These are phyloP conservation scores for Stramonita haemastoma DNA, from an alignment of 2,888 invertebrate species.

Conservation along the genomic window DNA sequence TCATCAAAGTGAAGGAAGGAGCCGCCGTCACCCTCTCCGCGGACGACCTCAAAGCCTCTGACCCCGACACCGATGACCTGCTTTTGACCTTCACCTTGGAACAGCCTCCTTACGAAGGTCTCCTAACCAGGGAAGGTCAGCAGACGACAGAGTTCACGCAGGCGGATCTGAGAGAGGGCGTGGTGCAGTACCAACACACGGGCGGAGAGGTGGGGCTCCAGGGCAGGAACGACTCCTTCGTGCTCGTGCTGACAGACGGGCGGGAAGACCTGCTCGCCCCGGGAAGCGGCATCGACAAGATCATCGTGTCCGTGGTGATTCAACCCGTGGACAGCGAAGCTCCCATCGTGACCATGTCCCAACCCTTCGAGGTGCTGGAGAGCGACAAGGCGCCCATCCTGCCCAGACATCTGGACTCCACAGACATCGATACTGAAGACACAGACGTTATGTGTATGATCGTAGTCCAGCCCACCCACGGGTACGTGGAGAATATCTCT, in stretches of 20 bases:
- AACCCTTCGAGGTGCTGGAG: conserved; percentile 69
- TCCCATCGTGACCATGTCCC: conserved; percentile 67
- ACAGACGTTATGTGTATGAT: conserved; percentile 73
- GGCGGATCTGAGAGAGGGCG: conserved; percentile 64
- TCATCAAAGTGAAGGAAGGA: conserved; percentile 68
- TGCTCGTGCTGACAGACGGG: conserved; percentile 68
- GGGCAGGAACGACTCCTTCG: conserved; percentile 67
- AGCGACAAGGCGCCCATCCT: conserved; percentile 68
- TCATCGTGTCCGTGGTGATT: conserved; percentile 69
- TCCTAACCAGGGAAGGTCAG: conserved; percentile 60
- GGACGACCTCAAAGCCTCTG: conserved; percentile 65
- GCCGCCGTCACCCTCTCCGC: conserved; percentile 60
- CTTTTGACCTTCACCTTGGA: conserved; percentile 69
- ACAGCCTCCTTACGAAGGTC: conserved; percentile 66
- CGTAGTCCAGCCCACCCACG: conserved; percentile 70
- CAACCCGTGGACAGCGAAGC: conserved; percentile 73
- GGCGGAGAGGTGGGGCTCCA: conserved; percentile 73
- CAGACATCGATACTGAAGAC: conserved; percentile 73
- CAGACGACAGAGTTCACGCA: conserved; percentile 72
- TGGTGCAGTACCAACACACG: conserved; percentile 71
- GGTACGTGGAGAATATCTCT: conserved; percentile 75
- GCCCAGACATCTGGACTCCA: conserved; percentile 65
- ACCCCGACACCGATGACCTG: conserved; percentile 70
- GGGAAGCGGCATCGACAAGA: conserved; percentile 64
- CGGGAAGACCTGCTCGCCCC: conserved; percentile 65